Percentiles rank a stretch among this genome's conserved stretches.
These are phyloP conservation scores for Brachynemurus nebulosus DNA, from an alignment of 2,888 invertebrate genomes.

Conservation along the genomic window DNA sequence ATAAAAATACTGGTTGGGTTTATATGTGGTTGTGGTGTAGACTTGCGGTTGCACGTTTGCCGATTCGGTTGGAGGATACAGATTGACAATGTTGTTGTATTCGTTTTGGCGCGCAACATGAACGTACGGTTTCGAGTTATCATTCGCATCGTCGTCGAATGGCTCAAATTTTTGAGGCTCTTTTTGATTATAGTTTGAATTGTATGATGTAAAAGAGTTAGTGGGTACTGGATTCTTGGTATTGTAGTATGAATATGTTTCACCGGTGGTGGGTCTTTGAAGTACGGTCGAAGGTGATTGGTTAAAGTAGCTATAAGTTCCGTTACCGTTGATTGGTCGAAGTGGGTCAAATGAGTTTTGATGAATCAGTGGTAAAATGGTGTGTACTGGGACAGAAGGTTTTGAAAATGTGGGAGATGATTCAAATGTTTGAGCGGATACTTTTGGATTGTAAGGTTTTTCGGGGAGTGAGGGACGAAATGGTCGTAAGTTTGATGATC, in stretches of 20 bases:
- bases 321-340: neutral
- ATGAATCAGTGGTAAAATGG: slow-evolving; percentile 1
- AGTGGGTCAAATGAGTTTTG: neutral
- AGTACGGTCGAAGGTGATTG: neutral
- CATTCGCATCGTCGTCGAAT: no score
- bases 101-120: no score
- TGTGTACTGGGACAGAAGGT: slow-evolving; percentile 3
- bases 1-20: no score
- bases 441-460: neutral
- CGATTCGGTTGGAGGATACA: no score
- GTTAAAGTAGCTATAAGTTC: slow-evolving; percentile 5
- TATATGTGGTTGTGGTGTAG: no score
- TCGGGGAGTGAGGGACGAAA: slow-evolving; percentile 6
- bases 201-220: no score
- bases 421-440: neutral
- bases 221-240: slow-evolving; percentile 11
- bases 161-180: no score
- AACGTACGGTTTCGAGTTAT: no score
- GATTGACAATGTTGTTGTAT: no score
- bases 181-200: no score
- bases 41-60: no score
- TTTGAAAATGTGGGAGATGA: slow-evolving; percentile 1
- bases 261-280: neutral
- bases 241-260: slow-evolving; percentile 6
- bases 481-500: neutral